A percentile compares a stretch with the other conserved stretches of the same genome.
These are phyloP conservation scores for Philopotamus ludificatus DNA, from an alignment of 1,140 invertebrate genomes.

Conservation along the genomic window DNA sequence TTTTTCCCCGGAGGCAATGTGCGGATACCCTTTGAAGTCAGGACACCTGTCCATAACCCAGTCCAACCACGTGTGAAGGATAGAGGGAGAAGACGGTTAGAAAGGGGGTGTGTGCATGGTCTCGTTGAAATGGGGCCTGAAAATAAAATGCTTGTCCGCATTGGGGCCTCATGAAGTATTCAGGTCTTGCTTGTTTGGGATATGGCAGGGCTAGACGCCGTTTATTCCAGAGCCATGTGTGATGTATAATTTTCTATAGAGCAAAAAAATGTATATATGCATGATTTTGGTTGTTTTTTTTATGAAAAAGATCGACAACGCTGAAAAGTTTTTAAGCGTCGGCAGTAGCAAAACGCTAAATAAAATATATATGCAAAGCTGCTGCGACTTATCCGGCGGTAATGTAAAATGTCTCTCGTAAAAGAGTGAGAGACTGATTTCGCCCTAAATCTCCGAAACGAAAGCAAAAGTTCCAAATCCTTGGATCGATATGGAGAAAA, in stretches of 20 bases:
- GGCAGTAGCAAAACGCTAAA: too few species aligned
- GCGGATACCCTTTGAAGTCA: neutral
- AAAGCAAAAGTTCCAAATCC: conserved; percentile 16
- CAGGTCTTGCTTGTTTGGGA: conserved; percentile 12
- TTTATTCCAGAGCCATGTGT: too few species aligned
- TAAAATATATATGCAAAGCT: too few species aligned
- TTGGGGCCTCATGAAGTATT: conserved; percentile 11
- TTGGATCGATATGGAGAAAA: neutral
- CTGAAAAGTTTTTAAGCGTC: too few species aligned
- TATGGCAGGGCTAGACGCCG: neutral
- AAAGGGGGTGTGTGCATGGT: neutral
- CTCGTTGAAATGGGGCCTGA: neutral
- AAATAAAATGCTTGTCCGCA: neutral
- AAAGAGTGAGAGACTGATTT: neutral
- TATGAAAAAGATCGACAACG: too few species aligned
- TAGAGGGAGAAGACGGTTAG: too few species aligned
- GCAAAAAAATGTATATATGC: too few species aligned
- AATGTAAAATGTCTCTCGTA: neutral
- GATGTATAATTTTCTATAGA: too few species aligned
- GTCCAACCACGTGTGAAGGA: neutral
- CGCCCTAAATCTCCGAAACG: neutral
- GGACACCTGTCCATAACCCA: conserved; percentile 3
- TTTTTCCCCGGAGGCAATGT: neutral
- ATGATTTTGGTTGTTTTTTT: too few species aligned
- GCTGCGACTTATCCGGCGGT: neutral